Percentiles rank a stretch among this genome's conserved stretches.
phyloP scores from a whole-genome alignment of 2,797 vertebrate species.

The Perodicticus potto region DNA sequence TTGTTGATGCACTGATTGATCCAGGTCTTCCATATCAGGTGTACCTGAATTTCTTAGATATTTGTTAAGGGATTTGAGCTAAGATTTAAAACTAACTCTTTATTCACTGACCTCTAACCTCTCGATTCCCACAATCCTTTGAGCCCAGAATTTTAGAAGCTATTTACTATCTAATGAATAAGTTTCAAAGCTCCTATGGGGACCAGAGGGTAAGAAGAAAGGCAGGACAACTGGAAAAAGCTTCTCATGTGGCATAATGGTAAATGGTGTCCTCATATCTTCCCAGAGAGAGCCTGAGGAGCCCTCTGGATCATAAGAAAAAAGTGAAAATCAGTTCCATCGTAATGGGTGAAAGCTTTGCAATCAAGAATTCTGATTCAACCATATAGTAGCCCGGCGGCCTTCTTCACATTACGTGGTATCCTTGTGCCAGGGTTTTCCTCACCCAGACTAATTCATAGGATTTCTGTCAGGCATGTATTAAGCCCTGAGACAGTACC shows the following conservation, averaged over 20 bases:
- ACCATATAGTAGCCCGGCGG: background rate
- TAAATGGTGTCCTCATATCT: background rate
- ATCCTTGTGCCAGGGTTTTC: background rate
- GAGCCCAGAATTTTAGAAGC: slow-evolving; percentile 1
- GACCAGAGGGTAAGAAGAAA: slow-evolving; percentile 3
- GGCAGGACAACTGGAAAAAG: slow-evolving; percentile 4
- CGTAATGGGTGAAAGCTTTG: background rate
- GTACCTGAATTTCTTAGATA: slow-evolving; percentile 56
- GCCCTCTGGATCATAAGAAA: background rate
- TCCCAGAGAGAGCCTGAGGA: background rate
- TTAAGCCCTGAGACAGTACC: background rate
- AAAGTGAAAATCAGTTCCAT: background rate
- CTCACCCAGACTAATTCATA: background rate
- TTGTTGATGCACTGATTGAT: slow-evolving; percentile 73
- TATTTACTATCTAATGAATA: slow-evolving; percentile 50
- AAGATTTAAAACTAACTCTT: slow-evolving; percentile 70
- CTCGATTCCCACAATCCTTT: slow-evolving; percentile 52
- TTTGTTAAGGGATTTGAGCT: slow-evolving; percentile 64
- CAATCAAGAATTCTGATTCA: background rate
- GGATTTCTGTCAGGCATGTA: background rate
- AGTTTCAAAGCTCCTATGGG: background rate
- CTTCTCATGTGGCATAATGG: background rate
- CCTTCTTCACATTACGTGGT: background rate
- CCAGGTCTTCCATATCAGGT: slow-evolving; percentile 53
- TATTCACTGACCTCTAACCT: slow-evolving; percentile 41